Evolutionary conservation across 2,113 vertebrate species (phyloP), one percentile per base, ranked within the genome.

Genomic region (Danio rerio): DNA sequence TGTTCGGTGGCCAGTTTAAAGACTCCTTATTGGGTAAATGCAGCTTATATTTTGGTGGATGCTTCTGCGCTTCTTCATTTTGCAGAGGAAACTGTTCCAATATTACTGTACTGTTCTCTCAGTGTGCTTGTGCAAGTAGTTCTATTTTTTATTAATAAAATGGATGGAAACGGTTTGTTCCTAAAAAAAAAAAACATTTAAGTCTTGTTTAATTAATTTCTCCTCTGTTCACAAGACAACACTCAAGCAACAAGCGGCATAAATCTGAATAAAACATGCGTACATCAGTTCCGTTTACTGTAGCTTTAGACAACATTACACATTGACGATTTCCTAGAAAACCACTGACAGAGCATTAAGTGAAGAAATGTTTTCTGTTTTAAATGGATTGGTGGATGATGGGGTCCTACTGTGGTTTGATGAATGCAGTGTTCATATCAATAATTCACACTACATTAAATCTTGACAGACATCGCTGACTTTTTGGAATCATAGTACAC

Each of bases 61-160:
- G 92, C 91, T 91, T 92, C 87, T 92, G 93, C 93, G 92, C 92
- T 92, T 93, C 88, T 91, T 94, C 89, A 88, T 89, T 94, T 93
- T 89, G 91, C 88, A 87, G 89, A 92, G 88, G 91, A 90, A 90
- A 87, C 87, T 86, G 90, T 92, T 92, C 90, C 91, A 90, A 88
- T 91, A 92, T 91, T 90, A 89, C 88, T 91, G 90, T 93, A 89
- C 91, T 88, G 88, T 92, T 88, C 92, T 93, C 90, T 94, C 89
- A 89, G 91, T 94, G 93, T 94, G 93, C 94, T 94, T 94, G 92
- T 94, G 92, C 93, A 90, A 92, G 92, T 94, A 94, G 93, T 91
- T 94, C 88, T 94, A 94, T 94, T 94, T 31, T 94, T 92, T 94
- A 94, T 90, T 91, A 94, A 94, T 94, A 94, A 94, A 94, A 94